Percentiles rank a stretch among this genome's conserved stretches.
phyloP scores from a whole-genome alignment of 2,888 invertebrate species.

The Lepidocyrtinus sp. region DNA sequence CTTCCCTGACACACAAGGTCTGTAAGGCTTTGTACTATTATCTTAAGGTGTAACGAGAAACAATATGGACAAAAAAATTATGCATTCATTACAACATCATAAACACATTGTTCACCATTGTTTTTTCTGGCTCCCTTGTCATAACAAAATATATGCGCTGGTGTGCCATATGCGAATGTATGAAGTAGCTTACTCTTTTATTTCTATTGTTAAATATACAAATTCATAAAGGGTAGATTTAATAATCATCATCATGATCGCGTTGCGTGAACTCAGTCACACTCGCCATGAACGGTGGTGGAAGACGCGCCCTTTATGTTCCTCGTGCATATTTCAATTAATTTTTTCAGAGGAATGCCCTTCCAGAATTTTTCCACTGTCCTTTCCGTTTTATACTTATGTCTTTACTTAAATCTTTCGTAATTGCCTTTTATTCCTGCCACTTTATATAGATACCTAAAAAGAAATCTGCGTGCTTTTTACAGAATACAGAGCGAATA shows the following conservation, averaged over 20 bases:
- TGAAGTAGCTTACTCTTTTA: not conserved
- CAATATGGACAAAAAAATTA: not conserved
- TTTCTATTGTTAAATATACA: not conserved
- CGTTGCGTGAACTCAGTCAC: constrained; percentile 6
- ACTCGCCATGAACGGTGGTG: not conserved
- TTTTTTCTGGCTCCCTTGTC: constrained; percentile 10
- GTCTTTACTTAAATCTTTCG: not conserved
- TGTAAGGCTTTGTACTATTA: not conserved
- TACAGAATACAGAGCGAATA: too few relatives aligned
- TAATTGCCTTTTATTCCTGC: too few relatives aligned
- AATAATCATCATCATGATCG: not conserved
- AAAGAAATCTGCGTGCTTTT: too few relatives aligned
- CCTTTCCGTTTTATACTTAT: not conserved
- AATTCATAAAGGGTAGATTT: not conserved
- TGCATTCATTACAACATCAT: not conserved
- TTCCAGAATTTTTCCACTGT: constrained; percentile 37
- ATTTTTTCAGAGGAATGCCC: constrained; percentile 24
- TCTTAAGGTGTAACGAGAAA: constrained; percentile 14
- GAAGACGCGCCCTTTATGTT: constrained; percentile 6
- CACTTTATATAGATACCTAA: too few relatives aligned
- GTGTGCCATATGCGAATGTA: not conserved
- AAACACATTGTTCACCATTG: constrained; percentile 13
- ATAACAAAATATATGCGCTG: constrained; percentile 2
- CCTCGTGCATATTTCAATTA: constrained; percentile 21
- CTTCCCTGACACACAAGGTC: constrained; percentile 44